Conservation (phyloP, 2,888 invertebrate genomes). For the Drosophila incognita region DNA sequence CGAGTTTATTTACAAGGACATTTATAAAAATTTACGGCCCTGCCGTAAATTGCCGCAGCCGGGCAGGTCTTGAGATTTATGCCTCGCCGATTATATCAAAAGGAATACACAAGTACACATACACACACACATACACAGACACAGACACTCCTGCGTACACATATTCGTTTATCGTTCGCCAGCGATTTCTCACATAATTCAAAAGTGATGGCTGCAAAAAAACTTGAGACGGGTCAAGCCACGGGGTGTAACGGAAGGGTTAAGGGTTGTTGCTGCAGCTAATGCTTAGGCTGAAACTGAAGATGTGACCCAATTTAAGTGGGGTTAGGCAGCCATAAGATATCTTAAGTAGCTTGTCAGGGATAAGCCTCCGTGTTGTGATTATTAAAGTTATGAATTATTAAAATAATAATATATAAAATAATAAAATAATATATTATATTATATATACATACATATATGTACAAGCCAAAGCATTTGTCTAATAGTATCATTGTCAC, state of each 20-base stretch:
- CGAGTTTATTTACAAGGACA: constrained; percentile 81
- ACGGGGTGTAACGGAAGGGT: constrained; percentile 2
- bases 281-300: constrained; percentile 15
- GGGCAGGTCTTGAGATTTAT: constrained; percentile 80
- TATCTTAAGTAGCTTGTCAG: constrained; percentile 27
- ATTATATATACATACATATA: not conserved
- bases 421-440: not conserved
- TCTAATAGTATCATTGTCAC: not conserved
- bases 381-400: not conserved
- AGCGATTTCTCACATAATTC: constrained; percentile 73
- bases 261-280: constrained; percentile 2
- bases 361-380: not conserved
- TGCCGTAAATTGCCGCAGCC: constrained; percentile 79
- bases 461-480: not conserved
- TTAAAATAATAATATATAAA: constrained; percentile 1
- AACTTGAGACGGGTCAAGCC: constrained; percentile 54
- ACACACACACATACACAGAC: not conserved
- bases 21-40: constrained; percentile 79
- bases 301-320: constrained; percentile 56
- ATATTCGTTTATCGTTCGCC: constrained; percentile 38
- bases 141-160: too few relatives aligned
- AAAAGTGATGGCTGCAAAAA: constrained; percentile 48
- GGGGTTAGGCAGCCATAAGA: constrained; percentile 31
- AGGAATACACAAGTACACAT: not conserved
- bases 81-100: constrained; percentile 73